Percentiles rank a stretch among this genome's conserved stretches.
phyloP scores from a whole-genome alignment of 1,140 invertebrate genomes.

The Eurosta solidaginis region DNA sequence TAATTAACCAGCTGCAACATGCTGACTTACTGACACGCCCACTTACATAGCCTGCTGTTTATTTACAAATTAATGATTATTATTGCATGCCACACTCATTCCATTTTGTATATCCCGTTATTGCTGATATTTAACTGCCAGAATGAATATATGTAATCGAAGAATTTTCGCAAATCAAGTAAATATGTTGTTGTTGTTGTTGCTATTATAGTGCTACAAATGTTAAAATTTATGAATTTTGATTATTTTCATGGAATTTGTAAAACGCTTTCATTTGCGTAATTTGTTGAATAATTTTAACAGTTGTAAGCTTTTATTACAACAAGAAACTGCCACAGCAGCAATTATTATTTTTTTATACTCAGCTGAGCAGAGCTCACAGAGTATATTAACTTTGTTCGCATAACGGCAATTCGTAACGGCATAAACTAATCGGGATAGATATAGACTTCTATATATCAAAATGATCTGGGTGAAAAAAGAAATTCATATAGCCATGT shows the following conservation, averaged over 20 bases:
- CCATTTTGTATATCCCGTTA: background rate
- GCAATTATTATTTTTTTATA: background rate
- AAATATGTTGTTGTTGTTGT: background rate
- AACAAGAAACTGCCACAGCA: background rate
- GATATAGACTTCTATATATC: too few species aligned
- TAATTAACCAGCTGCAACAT: background rate
- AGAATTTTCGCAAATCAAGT: background rate
- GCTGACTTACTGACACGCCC: background rate
- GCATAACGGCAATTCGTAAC: too few species aligned
- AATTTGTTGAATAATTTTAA: background rate
- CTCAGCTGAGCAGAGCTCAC: too few species aligned
- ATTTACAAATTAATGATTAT: slow-evolving; percentile 22
- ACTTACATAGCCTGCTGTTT: background rate
- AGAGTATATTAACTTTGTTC: too few species aligned
- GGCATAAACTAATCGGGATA: too few species aligned
- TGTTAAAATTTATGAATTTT: slow-evolving; percentile 9
- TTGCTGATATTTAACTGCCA: too few species aligned
- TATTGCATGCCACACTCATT: background rate
- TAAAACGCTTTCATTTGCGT: background rate
- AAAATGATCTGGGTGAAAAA: too few species aligned
- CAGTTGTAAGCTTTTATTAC: slow-evolving; percentile 8
- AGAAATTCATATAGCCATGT: too few species aligned
- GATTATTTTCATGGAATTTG: background rate
- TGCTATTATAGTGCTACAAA: background rate
- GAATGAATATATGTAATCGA: background rate